Conservation (phyloP, 2,113 vertebrate species). For the Dermatemys mawii region DNA sequence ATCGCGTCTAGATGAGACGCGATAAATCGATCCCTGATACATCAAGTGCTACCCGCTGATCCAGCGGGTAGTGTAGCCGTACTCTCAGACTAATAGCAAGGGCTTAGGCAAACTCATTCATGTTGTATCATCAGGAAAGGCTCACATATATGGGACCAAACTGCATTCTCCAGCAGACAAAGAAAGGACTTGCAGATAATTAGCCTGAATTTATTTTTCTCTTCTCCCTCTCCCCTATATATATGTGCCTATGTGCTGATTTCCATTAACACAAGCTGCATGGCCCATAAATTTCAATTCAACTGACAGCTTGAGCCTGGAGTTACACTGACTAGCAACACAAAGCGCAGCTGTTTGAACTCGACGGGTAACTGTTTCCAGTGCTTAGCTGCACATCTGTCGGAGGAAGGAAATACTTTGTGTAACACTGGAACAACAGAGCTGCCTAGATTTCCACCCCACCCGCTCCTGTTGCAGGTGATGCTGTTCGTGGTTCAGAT, state of each 20-base stretch:
- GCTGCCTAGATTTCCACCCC: conserved; percentile 15
- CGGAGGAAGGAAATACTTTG: conserved; percentile 73
- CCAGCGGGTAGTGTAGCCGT: no score
- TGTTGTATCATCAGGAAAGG: background rate
- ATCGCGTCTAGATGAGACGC: no score
- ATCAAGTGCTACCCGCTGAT: no score
- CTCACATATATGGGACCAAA: background rate
- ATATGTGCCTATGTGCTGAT: background rate
- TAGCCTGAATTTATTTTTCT: background rate
- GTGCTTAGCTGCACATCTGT: conserved; percentile 64
- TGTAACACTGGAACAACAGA: conserved; percentile 54
- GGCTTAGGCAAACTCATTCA: background rate
- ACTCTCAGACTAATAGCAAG: no score
- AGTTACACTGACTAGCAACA: conserved; percentile 59
- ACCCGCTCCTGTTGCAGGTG: background rate
- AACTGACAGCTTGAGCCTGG: conserved; percentile 55
- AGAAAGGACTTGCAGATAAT: background rate
- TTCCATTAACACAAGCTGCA: conserved; percentile 42
- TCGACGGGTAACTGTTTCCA: conserved; percentile 64
- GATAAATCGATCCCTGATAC: no score
- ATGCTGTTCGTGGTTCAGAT: conserved; percentile 38
- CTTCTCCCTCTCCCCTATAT: background rate
- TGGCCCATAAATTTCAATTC: conserved; percentile 57
- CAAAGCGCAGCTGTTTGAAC: conserved; percentile 57
- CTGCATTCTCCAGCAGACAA: background rate